Evolutionary conservation across 2,888 invertebrate genomes (phyloP).

Genomic region (Aphrophora alni): DNA sequence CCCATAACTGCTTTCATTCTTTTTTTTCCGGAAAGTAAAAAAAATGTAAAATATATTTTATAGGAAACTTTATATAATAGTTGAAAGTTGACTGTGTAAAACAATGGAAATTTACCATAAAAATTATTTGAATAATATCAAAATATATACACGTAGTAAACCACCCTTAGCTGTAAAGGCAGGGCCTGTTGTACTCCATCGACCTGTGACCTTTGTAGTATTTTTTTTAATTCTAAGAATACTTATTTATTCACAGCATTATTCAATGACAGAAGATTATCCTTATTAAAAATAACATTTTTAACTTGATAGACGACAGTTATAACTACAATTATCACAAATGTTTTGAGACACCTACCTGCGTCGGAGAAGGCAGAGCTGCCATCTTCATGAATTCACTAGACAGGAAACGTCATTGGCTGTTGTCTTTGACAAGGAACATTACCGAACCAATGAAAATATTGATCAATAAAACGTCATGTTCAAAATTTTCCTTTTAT

Average conservation of each 20-base stretch:
- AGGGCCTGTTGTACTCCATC: not conserved
- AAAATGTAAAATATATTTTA: no score
- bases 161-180: not conserved
- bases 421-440: not conserved
- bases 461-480: slow-evolving; percentile 6
- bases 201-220: not conserved
- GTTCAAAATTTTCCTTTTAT: not conserved
- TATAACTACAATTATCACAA: not conserved
- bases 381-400: slow-evolving; percentile 67
- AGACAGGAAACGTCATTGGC: slow-evolving; percentile 41
- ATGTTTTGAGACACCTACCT: slow-evolving; percentile 64
- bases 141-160: not conserved
- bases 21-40: no score
- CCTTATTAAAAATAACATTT: not conserved
- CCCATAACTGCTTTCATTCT: no score
- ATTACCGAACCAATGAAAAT: not conserved
- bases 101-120: no score
- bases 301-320: not conserved
- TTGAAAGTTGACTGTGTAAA: no score
- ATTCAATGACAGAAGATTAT: not conserved
- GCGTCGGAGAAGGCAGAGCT: slow-evolving; percentile 84
- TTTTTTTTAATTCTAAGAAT: not conserved
- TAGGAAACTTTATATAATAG: no score
- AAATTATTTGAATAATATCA: not conserved
- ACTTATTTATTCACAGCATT: not conserved